Base-by-base conservation (phyloP, 2,888 invertebrate species). In the Papilio demoleus region DNA sequence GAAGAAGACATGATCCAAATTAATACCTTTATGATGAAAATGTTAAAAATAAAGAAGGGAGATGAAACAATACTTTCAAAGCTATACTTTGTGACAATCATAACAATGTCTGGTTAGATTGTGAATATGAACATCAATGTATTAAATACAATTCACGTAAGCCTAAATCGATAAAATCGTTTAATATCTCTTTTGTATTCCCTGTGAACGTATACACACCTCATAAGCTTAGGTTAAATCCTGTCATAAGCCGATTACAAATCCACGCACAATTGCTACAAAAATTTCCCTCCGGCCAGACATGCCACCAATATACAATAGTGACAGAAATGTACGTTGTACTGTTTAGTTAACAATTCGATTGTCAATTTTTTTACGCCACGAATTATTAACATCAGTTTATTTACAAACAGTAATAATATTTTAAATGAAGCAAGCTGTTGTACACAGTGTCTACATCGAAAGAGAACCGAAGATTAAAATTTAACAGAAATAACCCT, bases 231-330 rank as follows among this genome's bases (percentile, higher is more conserved):
- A 50, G 50, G 38, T 36, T 50, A 73, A 66, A 70, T 73, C 67
- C 76, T 24, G 24, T 19, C 14, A 27, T 27, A 50, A 4, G 87
- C 14, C 24, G 50, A 27, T 27, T 50, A 12, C 24, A 50, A 50
- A 50, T 50, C 27, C 14, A 24, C 5, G 12, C 24, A 6, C 27
- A 27, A 53, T 53, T 53, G 47, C 22, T 47, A 47, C 27, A 27
- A 53, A 27, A 53, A 14, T 53, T 27, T n/a, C 14, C 27, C 50
- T 27, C 50, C 14, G 50, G 50, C 27, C 14, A 53, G 50, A 53
- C n/a, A 53, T 14, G 50, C 50, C 50, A 27, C 50, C 14, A 53
- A 27, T 50, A 24, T 5, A 53, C 27, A 24, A 6, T 24, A 24
- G 50, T 50, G 22, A 24, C 27, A 50, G 50, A 50, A 24, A 6